These are phyloP conservation scores for Palloptera scutellata DNA, from an alignment of 2,888 invertebrate genomes.

Conservation along the genomic window DNA sequence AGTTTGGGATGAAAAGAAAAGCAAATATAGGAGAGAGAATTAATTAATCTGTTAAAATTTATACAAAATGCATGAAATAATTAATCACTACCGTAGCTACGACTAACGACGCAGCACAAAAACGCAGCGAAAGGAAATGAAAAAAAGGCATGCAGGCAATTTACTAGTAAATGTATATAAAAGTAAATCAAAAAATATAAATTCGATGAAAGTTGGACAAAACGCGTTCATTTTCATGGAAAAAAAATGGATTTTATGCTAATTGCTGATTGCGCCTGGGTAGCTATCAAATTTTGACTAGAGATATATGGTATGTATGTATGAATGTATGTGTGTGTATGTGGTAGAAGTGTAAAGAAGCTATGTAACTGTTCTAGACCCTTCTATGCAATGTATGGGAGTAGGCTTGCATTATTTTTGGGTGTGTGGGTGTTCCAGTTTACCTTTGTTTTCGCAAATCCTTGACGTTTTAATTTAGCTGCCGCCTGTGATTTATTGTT, in stretches of 20 bases:
- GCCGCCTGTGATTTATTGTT: conserved; percentile 41
- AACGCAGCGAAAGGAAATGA: background rate
- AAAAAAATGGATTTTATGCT: too few relatives aligned
- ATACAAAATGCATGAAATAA: background rate
- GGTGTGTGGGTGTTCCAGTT: conserved; percentile 31
- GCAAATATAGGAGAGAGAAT: background rate
- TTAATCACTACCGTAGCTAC: background rate
- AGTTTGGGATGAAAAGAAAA: conserved; percentile 21
- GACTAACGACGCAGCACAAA: too few relatives aligned
- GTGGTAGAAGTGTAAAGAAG: too few relatives aligned
- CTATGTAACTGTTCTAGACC: background rate
- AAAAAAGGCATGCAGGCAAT: background rate
- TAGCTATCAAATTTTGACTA: too few relatives aligned
- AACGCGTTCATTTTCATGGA: background rate
- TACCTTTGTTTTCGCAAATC: conserved; percentile 60
- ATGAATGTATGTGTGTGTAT: too few relatives aligned
- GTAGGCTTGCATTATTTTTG: background rate
- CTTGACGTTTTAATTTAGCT: conserved; percentile 55
- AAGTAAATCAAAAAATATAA: background rate
- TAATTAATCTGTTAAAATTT: background rate
- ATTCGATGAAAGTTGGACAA: too few relatives aligned
- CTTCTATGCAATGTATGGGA: background rate
- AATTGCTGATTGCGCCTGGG: too few relatives aligned
- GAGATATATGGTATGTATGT: too few relatives aligned
- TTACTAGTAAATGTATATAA: background rate